Base-by-base conservation (phyloP, 2,797 vertebrate species). In the Orestias chungarensis region DNA sequence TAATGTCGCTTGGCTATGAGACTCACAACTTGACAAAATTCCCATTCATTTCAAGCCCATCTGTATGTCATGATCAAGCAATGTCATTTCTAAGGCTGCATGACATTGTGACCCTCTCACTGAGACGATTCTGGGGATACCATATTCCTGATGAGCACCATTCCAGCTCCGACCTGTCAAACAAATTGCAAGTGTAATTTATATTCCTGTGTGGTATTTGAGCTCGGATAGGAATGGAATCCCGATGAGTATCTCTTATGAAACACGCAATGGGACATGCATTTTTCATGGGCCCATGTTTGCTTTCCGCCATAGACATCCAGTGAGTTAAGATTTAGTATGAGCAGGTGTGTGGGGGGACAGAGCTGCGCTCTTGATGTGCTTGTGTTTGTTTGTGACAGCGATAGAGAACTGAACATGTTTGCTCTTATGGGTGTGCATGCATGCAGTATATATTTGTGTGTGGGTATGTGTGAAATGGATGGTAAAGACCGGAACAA, bases 201-300 rank as follows among this genome's bases (percentile, higher is more conserved):
- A 90, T 91, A 93, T 93, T 91, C 91, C 83, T 88, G 84, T 86
- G 89, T 76, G 89, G 89, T 87, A 71, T 88, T 87, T 80, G 82
- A 66, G 75, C 77, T 14, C 85, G 79, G 86, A 90, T 84, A 72
- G 86, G 85, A 87, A 73, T 64, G 71, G 91, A 93, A 93, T 93
- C 82, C 83, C 68, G 81, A 93, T 92, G 91, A 93, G 89, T 69
- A 76, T 77, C 89, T 92, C 87, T 91, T 90, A 91, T 91, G 88
- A 92, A 93, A 90, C 80, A 84, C 87, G 75, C 82, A 83, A 87
- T 86, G 82, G 82, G 78, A 86, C 88, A 93, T 93, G 84, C 90
- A 93, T 93, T 91, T 94, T 93, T 94, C 89, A 94, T 93, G 85
- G 84, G 78, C 71, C 80, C 44, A 71, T 68, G 89, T 91, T 89